phyloP scores from a whole-genome alignment of 2,113 vertebrate genomes.

The Gopherus evgoodei region DNA sequence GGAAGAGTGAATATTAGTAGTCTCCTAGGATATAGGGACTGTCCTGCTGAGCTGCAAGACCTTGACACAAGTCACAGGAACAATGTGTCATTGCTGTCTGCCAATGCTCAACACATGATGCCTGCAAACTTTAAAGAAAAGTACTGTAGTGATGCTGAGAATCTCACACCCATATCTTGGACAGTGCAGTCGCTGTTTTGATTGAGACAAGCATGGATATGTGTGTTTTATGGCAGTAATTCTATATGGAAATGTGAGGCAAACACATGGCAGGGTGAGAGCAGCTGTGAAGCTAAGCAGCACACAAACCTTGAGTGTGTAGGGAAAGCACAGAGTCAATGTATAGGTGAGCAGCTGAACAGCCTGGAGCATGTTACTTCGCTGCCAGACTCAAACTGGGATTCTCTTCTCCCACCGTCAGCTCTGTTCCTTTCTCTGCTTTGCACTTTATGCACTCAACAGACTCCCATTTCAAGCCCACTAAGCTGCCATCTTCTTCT shows the following conservation, averaged over 20 bases:
- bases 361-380: not conserved
- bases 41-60: not conserved
- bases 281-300: not conserved
- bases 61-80: conserved; percentile 14
- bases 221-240: not conserved
- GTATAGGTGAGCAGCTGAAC: not conserved
- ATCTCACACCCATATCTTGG: not conserved
- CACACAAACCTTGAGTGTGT: not conserved
- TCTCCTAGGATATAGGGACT: conserved; percentile 24
- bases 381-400: not conserved
- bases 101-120: conserved; percentile 9
- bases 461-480: not conserved
- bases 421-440: not conserved
- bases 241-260: not conserved
- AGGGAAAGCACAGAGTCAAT: not conserved
- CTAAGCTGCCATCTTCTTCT: not conserved
- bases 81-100: conserved; percentile 21
- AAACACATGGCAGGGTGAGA: not conserved
- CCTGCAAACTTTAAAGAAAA: conserved; percentile 10
- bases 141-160: not conserved
- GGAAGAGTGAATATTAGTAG: conserved; percentile 19
- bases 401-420: not conserved
- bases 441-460: not conserved
- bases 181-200: not conserved
- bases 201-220: not conserved